These are phyloP conservation scores for Alloscopus bannaensis DNA, from an alignment of 2,888 invertebrate species.

Conservation along the genomic window DNA sequence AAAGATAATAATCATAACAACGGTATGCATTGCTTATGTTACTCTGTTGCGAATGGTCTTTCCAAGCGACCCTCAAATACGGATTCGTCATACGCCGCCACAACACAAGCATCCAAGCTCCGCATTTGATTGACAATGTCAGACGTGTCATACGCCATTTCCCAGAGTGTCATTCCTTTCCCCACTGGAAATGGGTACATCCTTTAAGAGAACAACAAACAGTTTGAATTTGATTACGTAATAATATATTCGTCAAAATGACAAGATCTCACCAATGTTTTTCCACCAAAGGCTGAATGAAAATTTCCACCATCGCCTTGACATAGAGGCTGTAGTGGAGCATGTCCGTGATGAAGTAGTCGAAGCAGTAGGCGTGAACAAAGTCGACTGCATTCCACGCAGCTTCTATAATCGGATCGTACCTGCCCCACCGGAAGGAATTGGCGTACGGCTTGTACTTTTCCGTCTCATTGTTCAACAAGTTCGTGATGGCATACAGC, in stretches of 20 bases:
- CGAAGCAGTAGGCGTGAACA: conserved; percentile 66
- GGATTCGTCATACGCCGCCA: conserved; percentile 41
- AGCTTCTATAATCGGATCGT: conserved; percentile 66
- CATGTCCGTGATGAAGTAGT: conserved; percentile 39
- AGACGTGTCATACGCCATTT: conserved; percentile 55
- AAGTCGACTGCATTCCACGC: conserved; percentile 67
- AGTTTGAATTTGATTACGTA: not conserved
- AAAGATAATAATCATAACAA: not conserved
- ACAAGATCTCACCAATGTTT: conserved; percentile 53
- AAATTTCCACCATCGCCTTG: conserved; percentile 51
- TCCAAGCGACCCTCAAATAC: conserved; percentile 56
- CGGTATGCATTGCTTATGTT: too few relatives aligned
- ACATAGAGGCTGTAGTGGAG: conserved; percentile 52
- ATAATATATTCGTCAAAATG: not conserved
- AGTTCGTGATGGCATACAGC: conserved; percentile 14
- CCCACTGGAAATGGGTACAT: conserved; percentile 48
- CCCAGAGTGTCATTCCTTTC: conserved; percentile 59
- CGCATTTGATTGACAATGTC: conserved; percentile 62
- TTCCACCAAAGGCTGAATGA: conserved; percentile 31
- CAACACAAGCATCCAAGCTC: conserved; percentile 68
- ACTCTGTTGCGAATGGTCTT: conserved; percentile 52
- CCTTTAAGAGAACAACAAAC: conserved; percentile 30
- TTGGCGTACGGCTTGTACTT: conserved; percentile 3
- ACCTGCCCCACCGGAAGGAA: conserved; percentile 63
- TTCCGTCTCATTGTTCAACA: not conserved